Base-by-base conservation (phyloP, 1,140 invertebrate species). In the Papilio glaucus region DNA sequence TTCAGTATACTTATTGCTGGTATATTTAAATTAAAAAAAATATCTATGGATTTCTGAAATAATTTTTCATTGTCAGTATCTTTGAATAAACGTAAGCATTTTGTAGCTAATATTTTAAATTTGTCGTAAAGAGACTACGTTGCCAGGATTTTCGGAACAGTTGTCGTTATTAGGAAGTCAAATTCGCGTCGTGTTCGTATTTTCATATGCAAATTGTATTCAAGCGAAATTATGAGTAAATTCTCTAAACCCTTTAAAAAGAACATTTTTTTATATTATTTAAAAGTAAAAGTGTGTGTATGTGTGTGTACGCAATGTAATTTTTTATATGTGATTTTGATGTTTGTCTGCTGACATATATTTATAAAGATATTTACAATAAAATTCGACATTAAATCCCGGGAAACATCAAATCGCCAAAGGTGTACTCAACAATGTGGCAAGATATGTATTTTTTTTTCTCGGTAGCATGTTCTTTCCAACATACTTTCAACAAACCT, bases 181-280 rank as follows among this genome's bases (percentile, higher is more conserved):
- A 63, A 63, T 63, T 63, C 60, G 33, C 61, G 61, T 63, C 61
- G 15, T 63, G 15, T 63, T 63, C 61, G 61, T 39, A 63, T 63
- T 63, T 63, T 63, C 61, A 38, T 63, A 63, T 63, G 61, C 61
- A 63, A 63, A 63, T 63, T 63, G 33, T 63, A 63, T 63, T 39
- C 37, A 63, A 15, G 39, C 37, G 33, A 63, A 63, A 39, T 39
- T 63, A 63, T 63, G 61, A 63, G 61, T 39, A 7, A 63, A 63
- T 39, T 63, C 10, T 63, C 1, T 21, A 63, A 63, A 39, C 15
- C n/a, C 61, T 63, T 63, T 38, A 8, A 9, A 49, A 21, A 45
- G 2, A 41, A 13, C 21, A 53, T 53, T 24, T 53, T 24, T 9
- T 53, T 53, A 24, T 45, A 45, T n/a, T 24, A 21, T 53, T 53